These are phyloP conservation scores for Phyllotreta cruciferae DNA, from an alignment of 2,888 invertebrate genomes.

Conservation along the genomic window DNA sequence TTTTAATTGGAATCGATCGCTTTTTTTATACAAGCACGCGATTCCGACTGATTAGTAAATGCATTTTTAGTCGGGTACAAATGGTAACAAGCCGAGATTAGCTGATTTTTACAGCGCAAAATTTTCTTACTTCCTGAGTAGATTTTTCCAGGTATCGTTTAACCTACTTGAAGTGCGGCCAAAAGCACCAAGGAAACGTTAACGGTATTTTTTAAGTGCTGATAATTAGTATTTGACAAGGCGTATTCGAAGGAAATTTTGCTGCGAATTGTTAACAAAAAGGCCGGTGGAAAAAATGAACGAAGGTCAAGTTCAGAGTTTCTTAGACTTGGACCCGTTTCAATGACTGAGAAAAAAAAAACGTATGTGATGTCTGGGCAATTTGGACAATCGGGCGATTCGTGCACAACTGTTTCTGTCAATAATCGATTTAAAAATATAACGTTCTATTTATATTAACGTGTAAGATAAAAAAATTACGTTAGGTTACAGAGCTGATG, in stretches of 20 bases:
- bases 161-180: slow-evolving; percentile 7
- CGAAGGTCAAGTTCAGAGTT: slow-evolving; percentile 10
- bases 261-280: not conserved
- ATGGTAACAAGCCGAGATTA: too few species aligned
- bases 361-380: not conserved
- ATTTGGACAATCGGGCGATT: not conserved
- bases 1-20: too few species aligned
- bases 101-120: too few species aligned
- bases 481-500: slow-evolving; percentile 17
- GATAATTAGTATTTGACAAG: slow-evolving; percentile 4
- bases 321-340: slow-evolving; percentile 5
- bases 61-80: too few species aligned
- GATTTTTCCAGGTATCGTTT: slow-evolving; percentile 9
- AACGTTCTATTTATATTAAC: slow-evolving; percentile 2
- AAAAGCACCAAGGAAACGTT: slow-evolving; percentile 5
- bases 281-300: not conserved
- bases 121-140: too few species aligned
- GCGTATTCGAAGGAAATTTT: slow-evolving; percentile 2
- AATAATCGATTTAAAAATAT: slow-evolving; percentile 5
- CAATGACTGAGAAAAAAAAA: slow-evolving; percentile 6
- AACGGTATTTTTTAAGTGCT: not conserved
- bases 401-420: slow-evolving; percentile 5
- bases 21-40: too few species aligned
- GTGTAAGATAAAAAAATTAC: slow-evolving; percentile 9
- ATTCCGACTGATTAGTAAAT: too few species aligned